A percentile compares a stretch with the other conserved stretches of the same genome.
phyloP scores from a whole-genome alignment of 2,113 vertebrate genomes.

The Stercorarius parasiticus region DNA sequence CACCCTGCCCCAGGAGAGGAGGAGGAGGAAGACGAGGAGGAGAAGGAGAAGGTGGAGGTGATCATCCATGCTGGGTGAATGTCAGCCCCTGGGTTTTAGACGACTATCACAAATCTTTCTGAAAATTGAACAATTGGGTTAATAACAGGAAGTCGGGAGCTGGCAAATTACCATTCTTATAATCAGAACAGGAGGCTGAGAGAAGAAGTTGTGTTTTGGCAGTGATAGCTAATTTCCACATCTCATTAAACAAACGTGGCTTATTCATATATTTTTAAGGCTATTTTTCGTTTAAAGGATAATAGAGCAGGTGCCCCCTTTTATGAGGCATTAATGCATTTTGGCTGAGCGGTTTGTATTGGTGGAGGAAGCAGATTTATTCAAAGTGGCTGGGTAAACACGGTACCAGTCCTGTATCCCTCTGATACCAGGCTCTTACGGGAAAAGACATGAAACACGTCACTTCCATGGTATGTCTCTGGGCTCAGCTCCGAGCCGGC shows the following conservation, averaged over 20 bases:
- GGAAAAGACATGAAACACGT: not conserved
- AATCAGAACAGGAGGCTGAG: slow-evolving; percentile 28
- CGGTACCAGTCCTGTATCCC: not conserved
- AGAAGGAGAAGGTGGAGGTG: not conserved
- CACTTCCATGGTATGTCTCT: not conserved
- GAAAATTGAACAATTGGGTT: slow-evolving; percentile 49
- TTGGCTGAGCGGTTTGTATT: not conserved
- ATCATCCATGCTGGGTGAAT: not conserved
- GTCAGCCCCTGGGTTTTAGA: not conserved
- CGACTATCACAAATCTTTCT: slow-evolving; percentile 9
- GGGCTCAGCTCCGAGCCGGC: not conserved
- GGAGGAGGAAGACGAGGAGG: not conserved
- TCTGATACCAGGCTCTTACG: not conserved
- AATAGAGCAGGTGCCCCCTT: not conserved
- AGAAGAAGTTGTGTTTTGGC: slow-evolving; percentile 36
- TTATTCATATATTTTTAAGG: not conserved
- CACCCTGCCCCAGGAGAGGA: not conserved
- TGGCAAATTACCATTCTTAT: slow-evolving; percentile 30
- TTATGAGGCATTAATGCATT: not conserved
- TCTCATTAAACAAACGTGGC: slow-evolving; percentile 1
- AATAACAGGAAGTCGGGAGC: slow-evolving; percentile 44
- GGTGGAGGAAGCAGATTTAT: not conserved
- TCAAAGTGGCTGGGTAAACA: slow-evolving; percentile 11
- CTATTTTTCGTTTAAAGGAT: not conserved
- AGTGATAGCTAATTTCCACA: slow-evolving; percentile 20